A percentile compares a stretch with the other conserved stretches of the same genome.
These are phyloP conservation scores for Papilio polytes DNA, from an alignment of 1,140 invertebrate species.

Conservation along the genomic window DNA sequence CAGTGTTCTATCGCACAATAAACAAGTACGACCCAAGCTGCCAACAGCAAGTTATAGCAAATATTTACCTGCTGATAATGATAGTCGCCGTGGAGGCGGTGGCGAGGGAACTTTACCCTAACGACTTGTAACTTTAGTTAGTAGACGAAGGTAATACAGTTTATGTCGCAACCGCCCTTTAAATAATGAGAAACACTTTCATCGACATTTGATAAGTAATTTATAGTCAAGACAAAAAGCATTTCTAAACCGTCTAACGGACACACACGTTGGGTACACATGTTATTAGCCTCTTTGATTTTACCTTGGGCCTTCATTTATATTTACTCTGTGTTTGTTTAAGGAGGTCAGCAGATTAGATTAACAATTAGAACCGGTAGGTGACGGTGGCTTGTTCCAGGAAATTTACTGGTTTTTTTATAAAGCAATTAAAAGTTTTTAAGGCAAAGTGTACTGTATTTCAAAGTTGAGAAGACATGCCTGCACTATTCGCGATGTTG, in stretches of 20 bases:
- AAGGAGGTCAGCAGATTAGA: background rate
- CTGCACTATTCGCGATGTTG: constrained; percentile 76
- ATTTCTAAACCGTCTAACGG: background rate
- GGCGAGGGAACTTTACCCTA: background rate
- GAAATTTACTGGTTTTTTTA: background rate
- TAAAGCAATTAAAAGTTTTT: background rate
- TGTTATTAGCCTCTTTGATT: background rate
- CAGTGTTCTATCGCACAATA: constrained; percentile 8
- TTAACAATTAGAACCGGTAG: background rate
- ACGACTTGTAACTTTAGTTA: background rate
- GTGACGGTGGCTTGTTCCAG: background rate
- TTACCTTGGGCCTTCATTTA: background rate
- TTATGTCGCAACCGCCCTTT: background rate
- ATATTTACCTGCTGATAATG: constrained; percentile 7
- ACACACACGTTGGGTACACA: background rate
- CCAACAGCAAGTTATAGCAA: constrained; percentile 8
- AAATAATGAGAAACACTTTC: background rate
- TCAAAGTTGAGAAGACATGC: constrained; percentile 44
- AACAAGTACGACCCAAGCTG: constrained; percentile 7
- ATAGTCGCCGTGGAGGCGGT: background rate
- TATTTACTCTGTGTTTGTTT: background rate
- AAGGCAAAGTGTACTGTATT: background rate
- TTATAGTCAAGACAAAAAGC: background rate
- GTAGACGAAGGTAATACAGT: background rate
- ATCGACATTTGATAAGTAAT: background rate